Base-by-base conservation (phyloP, 2,888 invertebrate genomes). In the Sinhomidia bicolor region DNA sequence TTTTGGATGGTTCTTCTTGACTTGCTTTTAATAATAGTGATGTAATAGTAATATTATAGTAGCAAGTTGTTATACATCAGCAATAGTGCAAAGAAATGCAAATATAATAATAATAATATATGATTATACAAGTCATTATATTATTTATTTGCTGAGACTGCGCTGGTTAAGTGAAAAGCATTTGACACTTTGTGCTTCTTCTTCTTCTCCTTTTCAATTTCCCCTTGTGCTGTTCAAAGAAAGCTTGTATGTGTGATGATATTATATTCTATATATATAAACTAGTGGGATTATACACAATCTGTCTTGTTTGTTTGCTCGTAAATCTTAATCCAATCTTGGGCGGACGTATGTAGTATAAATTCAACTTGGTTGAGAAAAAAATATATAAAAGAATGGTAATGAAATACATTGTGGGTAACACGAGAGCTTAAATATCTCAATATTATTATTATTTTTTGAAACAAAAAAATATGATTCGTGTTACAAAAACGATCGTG, bases 121-220 rank as follows among this genome's bases (percentile, higher is more conserved):
- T n/a, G n/a, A n/a, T n/a, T n/a, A n/a, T n/a, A n/a, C n/a, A n/a
- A n/a, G n/a, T n/a, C n/a, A n/a, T n/a, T n/a, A n/a, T n/a, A n/a
- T n/a, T n/a, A n/a, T n/a, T n/a, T n/a, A n/a, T n/a, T n/a, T n/a
- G 57, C 20, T 20, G 57, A 5, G 1, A 17, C 23, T n/a, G n/a
- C n/a, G 0, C 14, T 23, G 60, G 23, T 60, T 60, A 20, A 60
- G 14, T 36, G 44, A 26, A 51, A 82, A 65, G n/a, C 47, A 54
- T 83, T 83, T 83, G 68, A 83, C 83, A 83, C 83, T 83, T 36
- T 41, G 36, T 83, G 65, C 81, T 51, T 51, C 68, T 81, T 81
- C 14, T 29, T 14, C 10, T 17, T 20, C 41, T 60, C 14, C 4
- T 60, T 60, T 23, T 23, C 26, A 26, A n/a, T n/a, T n/a, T n/a